Evolutionary conservation across 1,140 invertebrate genomes (phyloP), one percentile per base, ranked within the genome.

Genomic region (Triops longicaudatus): DNA sequence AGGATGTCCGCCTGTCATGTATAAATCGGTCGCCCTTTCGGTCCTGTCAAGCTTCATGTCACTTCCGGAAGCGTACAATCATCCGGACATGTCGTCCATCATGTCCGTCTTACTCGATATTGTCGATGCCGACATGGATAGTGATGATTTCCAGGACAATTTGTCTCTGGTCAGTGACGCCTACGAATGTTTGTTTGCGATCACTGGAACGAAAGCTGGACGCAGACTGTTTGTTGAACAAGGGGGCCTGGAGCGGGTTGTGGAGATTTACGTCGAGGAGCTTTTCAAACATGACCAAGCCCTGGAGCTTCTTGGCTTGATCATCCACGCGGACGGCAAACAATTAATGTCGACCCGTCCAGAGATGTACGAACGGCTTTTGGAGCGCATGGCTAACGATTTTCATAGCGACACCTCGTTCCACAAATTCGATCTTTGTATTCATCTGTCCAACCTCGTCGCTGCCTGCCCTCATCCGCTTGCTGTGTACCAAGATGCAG

Each of bases 211-310:
- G 82, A 87, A 89, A 78, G 88, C 89, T 0, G 93, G 93, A 0
- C 90, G 91, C 81, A 89, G 91, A 81, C 90, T 90, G 11, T 84
- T 96, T 1, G 87, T 93, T 71, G 89, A 91, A 78, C 87, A 90
- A 22, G 90, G 91, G 74, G 92, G 91, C 17, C 89, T 95, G 77
- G 86, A 87, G 6, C 93, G 91, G 84, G 90, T 95, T 88, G 91
- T 90, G 73, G 91, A 93, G 82, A 92, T 94, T 77, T 95, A 94
- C 82, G 88, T 90, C 0, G 90, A 92, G 76, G 92, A 93, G 81
- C 92, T 91, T 82, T 95, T 94, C 80, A 91, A 94, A 83, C 93
- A 92, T 0, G 93, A 95, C 81, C 91, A 94, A 83, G 93, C 92
- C 0, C 83, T 95, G 42, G 90, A 91, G 79, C 89, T 96, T 78